Base-by-base conservation (phyloP, 2,888 invertebrate genomes). In the Ashinkailepas kermadecensis region DNA sequence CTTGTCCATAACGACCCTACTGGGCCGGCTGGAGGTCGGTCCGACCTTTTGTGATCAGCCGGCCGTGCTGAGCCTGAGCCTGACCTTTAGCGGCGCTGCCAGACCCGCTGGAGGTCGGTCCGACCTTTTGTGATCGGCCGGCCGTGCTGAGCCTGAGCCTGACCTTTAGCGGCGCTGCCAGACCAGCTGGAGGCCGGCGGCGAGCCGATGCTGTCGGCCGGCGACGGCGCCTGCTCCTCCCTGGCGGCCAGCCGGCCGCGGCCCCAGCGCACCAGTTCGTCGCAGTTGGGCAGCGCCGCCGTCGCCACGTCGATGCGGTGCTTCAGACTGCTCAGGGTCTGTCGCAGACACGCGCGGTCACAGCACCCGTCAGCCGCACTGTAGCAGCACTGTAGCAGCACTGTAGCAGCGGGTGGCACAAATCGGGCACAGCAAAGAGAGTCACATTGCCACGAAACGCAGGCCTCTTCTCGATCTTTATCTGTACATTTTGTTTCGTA, bases 251-350 rank as follows among this genome's bases (percentile, higher is more conserved):
- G 89, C 87, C 93, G 94, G 80, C 92, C 91, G 83, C 93, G 90
- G 21, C 95, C 96, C 86, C 93, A 92, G 86, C 92, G 91, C 54
- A 96, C 91, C 80, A 90, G 88, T 56, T 95, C 93, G 87, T 99
- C 98, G 88, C 98, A 98, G 87, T 97, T 95, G 83, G 96, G 93
- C 82, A 99, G 90, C 21, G 98, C 96, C 0, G 98, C 95, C 83
- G 99, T 89, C 88, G 98, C 97, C 87, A 97, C 96, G 0, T 97
- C 90, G 94, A 99, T 97, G 87, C 99, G 98, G 86, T 97, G 96
- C 83, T 98, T 89, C 79, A 99, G 89, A 11, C 99, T 93, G 1
- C 97, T 96, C 86, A 94, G 93, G 83, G 94, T 89, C 1, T 94
- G 93, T 78, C 92, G 89, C 86, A 92, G 91, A 84, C 39, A 39